A percentile compares a stretch with the other conserved stretches of the same genome.
Evolutionary conservation across 2,113 vertebrate species (phyloP).

Genomic region (Ageneiosus marmoratus): DNA sequence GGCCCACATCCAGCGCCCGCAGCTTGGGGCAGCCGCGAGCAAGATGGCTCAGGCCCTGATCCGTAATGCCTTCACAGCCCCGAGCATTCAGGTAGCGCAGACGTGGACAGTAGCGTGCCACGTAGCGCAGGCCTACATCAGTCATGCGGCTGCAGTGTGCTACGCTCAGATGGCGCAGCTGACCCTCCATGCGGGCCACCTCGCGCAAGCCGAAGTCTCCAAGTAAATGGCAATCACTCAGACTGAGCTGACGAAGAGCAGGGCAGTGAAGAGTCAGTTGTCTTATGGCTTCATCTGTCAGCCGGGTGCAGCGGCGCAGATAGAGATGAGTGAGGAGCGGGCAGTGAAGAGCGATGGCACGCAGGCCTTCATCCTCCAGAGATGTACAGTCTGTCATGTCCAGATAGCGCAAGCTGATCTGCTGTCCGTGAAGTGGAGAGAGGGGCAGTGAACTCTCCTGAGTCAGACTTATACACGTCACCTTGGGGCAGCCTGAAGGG

Average conservation of each 20-base stretch:
- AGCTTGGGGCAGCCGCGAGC: conserved; percentile 94
- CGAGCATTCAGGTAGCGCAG: conserved; percentile 96
- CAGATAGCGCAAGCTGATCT: conserved; percentile 93
- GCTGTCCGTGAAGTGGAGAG: conserved; percentile 90
- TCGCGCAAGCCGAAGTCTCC: conserved; percentile 94
- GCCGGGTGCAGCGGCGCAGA: conserved; percentile 89
- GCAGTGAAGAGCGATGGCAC: conserved; percentile 95
- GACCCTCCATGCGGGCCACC: conserved; percentile 91
- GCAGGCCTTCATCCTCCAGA: conserved; percentile 92
- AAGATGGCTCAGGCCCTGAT: conserved; percentile 92
- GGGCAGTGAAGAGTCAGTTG: conserved; percentile 93
- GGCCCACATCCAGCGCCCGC: conserved; percentile 93
- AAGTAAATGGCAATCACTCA: conserved; percentile 93
- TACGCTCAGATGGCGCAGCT: conserved; percentile 93
- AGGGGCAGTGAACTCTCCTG: conserved; percentile 90
- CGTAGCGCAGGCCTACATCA: conserved; percentile 92
- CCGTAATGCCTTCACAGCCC: conserved; percentile 96
- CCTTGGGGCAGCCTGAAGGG: conserved; percentile 90
- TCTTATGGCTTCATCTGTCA: conserved; percentile 92
- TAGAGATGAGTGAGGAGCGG: conserved; percentile 96
- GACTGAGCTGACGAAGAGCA: conserved; percentile 87
- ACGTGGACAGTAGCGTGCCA: conserved; percentile 94
- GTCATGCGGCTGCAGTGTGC: conserved; percentile 96
- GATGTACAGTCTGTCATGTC: conserved; percentile 98
- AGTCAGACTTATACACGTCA: conserved; percentile 94